Base-by-base conservation (phyloP, 53 echinoderm and acorn worm genomes). In the Stichopus horrens region DNA sequence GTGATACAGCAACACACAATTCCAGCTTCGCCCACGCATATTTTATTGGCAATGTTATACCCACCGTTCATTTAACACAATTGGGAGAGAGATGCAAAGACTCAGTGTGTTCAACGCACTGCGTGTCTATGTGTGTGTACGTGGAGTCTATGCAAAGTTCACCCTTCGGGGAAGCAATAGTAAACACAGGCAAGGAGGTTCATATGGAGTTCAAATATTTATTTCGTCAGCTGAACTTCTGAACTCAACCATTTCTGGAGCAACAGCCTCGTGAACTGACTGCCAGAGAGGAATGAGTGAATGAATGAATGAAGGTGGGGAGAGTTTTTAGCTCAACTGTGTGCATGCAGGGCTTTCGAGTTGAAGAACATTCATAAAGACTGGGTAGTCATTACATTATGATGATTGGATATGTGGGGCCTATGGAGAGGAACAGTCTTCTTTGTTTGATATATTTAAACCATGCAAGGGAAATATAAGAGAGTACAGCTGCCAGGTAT, bases 191-290 rank as follows among this genome's bases (percentile, higher is more conserved):
- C 52, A 5, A 54, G 19, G 7, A 18, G 52, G 79, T 79, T 79
- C 79, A 79, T 53, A 5, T 52, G 53, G 52, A 79, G 79, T 79
- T 79, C 79, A 79, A 18, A 79, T 79, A 79, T 79, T 79, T 79
- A 10, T 79, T 54, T 63, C 63, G 63, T 63, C 63, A 63, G 63
- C 4, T 60, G 63, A 63, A 63, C 63, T 63, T 63, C 63, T 63
- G 63, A 63, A 63, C 63, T 63, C 16, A 63, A 16, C 37, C 63
- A 63, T 63, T 63, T 63, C 63, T 63, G 63, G 63, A 63, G 63
- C 63, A 63, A 63, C 16, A 63, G 63, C 63, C 63, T 63, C 63
- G 16, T 63, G 63, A 63, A 63, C 63, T 63, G 16, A 37, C 37
- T 37, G 37, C 37, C 37, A 37, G 37, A 37, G 37, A 37, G 37